phyloP scores from a whole-genome alignment of 2,797 vertebrate genomes.

The Eutrigla gurnardus region DNA sequence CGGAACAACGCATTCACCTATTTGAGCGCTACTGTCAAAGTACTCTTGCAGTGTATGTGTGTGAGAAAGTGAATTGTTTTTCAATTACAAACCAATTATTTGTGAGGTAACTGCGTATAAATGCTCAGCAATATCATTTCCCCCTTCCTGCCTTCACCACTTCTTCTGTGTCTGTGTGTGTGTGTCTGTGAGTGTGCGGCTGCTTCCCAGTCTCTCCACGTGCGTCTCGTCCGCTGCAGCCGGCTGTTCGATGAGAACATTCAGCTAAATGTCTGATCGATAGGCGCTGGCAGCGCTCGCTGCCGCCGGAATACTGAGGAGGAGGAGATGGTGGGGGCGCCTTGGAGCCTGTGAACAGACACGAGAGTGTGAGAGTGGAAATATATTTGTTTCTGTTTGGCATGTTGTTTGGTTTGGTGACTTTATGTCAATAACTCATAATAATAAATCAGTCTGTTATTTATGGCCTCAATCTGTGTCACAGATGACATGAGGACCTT shows the following conservation, averaged over 20 bases:
- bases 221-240: slow-evolving; percentile 64
- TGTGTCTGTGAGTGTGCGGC: slow-evolving; percentile 8
- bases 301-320: slow-evolving; percentile 72
- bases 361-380: neutral
- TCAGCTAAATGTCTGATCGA: slow-evolving; percentile 83
- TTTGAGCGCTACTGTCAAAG: neutral
- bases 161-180: neutral
- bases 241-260: slow-evolving; percentile 77
- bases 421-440: neutral
- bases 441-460: neutral
- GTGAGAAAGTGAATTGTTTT: neutral
- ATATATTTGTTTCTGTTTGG: slow-evolving; percentile 16
- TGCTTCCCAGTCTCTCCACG: slow-evolving; percentile 73
- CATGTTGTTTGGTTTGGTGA: neutral
- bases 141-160: slow-evolving; percentile 1
- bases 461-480: neutral
- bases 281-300: slow-evolving; percentile 63
- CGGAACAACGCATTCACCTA: neutral
- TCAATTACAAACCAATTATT: slow-evolving; percentile 3
- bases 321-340: neutral
- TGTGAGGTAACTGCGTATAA: slow-evolving; percentile 1
- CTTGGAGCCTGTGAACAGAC: slow-evolving; percentile 9
- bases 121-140: slow-evolving; percentile 1
- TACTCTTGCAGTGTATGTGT: neutral
- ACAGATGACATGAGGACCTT: neutral